These are phyloP conservation scores for Oligia strigilis DNA, from an alignment of 2,888 invertebrate species.

Conservation along the genomic window DNA sequence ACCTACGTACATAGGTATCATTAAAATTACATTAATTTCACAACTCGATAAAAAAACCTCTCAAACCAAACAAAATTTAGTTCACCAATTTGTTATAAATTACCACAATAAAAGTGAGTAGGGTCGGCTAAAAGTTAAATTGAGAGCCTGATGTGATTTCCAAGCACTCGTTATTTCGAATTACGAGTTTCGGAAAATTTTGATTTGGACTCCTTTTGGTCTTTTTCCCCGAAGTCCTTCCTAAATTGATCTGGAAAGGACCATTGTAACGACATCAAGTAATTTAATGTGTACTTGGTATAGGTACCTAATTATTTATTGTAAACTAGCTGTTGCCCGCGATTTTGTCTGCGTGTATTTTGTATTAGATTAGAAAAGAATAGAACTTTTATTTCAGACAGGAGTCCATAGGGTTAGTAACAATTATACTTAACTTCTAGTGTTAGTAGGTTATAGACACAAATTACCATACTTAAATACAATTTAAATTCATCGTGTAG, in stretches of 20 bases:
- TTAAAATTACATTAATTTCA: conserved; percentile 12
- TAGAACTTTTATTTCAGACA: neutral
- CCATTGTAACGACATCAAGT: conserved; percentile 24
- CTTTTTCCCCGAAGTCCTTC: conserved; percentile 29
- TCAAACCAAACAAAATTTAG: neutral
- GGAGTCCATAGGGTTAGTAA: no score
- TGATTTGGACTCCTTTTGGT: conserved; percentile 23
- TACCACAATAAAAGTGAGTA: conserved; percentile 62
- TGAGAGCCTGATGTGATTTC: conserved; percentile 68
- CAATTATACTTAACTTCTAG: no score
- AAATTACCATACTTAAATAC: no score
- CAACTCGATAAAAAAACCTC: conserved; percentile 21
- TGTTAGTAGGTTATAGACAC: no score
- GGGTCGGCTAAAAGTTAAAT: conserved; percentile 69
- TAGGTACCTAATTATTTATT: neutral
- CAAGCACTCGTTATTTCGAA: conserved; percentile 56
- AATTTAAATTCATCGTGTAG: no score
- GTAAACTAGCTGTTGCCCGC: neutral
- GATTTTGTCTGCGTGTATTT: neutral
- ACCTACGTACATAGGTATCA: neutral
- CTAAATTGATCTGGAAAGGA: conserved; percentile 46
- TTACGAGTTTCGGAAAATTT: conserved; percentile 53
- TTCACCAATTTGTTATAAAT: conserved; percentile 61
- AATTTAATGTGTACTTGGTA: conserved; percentile 26
- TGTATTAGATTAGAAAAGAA: neutral